phyloP scores from a whole-genome alignment of 2,797 vertebrate species.

The Anguilla marmorata region DNA sequence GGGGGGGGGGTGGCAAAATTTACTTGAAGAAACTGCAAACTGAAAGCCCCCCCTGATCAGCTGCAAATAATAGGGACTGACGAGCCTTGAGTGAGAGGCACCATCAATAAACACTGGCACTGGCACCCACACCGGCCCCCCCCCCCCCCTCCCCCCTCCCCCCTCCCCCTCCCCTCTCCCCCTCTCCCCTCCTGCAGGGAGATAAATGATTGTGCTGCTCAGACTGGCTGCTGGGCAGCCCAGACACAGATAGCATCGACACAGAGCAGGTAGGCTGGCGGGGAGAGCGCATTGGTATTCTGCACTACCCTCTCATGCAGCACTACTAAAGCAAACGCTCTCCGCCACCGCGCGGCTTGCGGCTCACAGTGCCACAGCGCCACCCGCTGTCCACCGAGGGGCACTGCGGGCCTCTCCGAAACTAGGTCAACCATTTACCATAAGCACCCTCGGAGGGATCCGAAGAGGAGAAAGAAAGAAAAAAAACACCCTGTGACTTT shows the following conservation, averaged over 20 bases:
- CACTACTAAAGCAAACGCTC: slow-evolving; percentile 47
- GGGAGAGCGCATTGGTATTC: slow-evolving; percentile 72
- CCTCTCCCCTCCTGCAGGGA: slow-evolving; percentile 36
- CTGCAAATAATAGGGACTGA: slow-evolving; percentile 25
- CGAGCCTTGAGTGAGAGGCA: background rate
- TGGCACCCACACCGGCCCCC: too few species aligned
- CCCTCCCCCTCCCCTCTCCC: background rate
- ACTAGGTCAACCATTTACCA: slow-evolving; percentile 70
- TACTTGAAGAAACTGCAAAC: background rate
- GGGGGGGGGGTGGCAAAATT: background rate
- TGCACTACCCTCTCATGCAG: slow-evolving; percentile 70
- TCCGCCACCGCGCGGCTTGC: slow-evolving; percentile 28
- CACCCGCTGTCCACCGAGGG: slow-evolving; percentile 58
- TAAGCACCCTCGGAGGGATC: slow-evolving; percentile 55
- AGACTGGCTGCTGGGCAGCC: slow-evolving; percentile 46
- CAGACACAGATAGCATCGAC: slow-evolving; percentile 35
- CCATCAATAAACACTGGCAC: slow-evolving; percentile 29
- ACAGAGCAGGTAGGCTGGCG: slow-evolving; percentile 44
- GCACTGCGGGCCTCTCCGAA: slow-evolving; percentile 42
- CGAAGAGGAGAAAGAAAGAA: slow-evolving; percentile 51
- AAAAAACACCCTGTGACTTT: slow-evolving; percentile 49
- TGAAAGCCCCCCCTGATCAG: background rate
- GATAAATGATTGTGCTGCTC: slow-evolving; percentile 67
- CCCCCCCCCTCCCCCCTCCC: too few species aligned
- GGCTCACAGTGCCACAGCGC: slow-evolving; percentile 57